Conservation (phyloP, 2,888 invertebrate genomes). For the Digitonthophagus gazella region DNA sequence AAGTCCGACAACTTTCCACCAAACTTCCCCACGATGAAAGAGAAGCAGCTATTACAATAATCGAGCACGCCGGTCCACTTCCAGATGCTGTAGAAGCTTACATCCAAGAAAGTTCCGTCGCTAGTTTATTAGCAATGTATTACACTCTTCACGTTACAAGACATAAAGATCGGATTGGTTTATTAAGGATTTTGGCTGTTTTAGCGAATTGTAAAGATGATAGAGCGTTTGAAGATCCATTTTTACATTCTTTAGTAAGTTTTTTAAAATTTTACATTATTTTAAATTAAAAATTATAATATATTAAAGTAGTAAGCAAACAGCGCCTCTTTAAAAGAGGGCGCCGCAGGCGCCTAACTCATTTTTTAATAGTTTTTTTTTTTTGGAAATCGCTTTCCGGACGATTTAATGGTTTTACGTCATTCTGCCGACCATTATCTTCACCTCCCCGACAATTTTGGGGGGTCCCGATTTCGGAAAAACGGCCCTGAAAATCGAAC, state of each 20-base stretch:
- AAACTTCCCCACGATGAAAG: slow-evolving; percentile 91
- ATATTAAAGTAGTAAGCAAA: no score
- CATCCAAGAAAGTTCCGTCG: slow-evolving; percentile 86
- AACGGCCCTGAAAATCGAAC: no score
- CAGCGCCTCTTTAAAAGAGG: no score
- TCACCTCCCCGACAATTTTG: no score
- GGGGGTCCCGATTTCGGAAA: no score
- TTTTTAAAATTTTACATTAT: no score
- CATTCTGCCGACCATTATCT: no score
- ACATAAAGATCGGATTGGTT: slow-evolving; percentile 74
- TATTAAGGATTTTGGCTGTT: slow-evolving; percentile 84
- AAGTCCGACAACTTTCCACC: slow-evolving; percentile 77
- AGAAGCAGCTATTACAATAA: slow-evolving; percentile 88
- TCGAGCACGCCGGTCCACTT: slow-evolving; percentile 90
- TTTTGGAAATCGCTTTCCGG: no score
- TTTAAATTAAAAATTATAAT: neutral
- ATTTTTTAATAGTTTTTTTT: no score
- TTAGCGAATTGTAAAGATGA: slow-evolving; percentile 89
- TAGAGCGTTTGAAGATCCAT: slow-evolving; percentile 92
- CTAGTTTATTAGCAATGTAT: slow-evolving; percentile 92
- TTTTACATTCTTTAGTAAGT: slow-evolving; percentile 82
- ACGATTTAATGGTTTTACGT: no score
- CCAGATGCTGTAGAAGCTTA: slow-evolving; percentile 93
- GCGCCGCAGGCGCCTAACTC: no score
- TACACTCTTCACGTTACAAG: slow-evolving; percentile 88